Evolutionary conservation across 1,140 invertebrate genomes (phyloP).

Genomic region (Halesus radiatus): DNA sequence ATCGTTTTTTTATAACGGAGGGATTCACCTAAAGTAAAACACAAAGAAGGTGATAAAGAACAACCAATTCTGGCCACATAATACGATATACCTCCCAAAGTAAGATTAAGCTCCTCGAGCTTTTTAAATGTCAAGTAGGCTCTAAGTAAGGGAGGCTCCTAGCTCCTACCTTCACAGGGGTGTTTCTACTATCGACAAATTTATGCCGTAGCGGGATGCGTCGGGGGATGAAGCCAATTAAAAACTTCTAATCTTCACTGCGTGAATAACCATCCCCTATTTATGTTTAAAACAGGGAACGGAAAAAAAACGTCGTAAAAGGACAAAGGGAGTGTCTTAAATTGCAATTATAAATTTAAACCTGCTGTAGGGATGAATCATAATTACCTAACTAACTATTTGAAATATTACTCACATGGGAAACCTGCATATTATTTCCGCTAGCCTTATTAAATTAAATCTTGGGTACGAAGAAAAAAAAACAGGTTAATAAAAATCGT

Average conservation of each 20-base stretch:
- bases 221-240: conserved; percentile 54
- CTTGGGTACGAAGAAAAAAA: too few relatives aligned
- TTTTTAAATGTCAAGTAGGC: conserved; percentile 43
- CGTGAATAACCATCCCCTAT: conserved; percentile 29
- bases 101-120: conserved; percentile 15
- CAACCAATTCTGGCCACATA: too few relatives aligned
- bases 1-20: too few relatives aligned
- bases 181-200: conserved; percentile 53
- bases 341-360: too few relatives aligned
- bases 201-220: conserved; percentile 45
- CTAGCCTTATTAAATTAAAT: too few relatives aligned
- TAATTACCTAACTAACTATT: background rate
- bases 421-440: too few relatives aligned
- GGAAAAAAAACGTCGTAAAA: background rate
- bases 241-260: conserved; percentile 56
- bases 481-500: too few relatives aligned
- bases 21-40: too few relatives aligned
- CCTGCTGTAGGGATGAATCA: too few relatives aligned
- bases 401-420: too few relatives aligned
- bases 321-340: background rate
- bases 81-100: background rate
- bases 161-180: conserved; percentile 18
- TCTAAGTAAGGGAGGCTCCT: conserved; percentile 18
- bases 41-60: too few relatives aligned
- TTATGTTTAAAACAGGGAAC: background rate